These are phyloP conservation scores for Naja naja DNA, from an alignment of 2,113 vertebrate genomes.

Conservation along the genomic window DNA sequence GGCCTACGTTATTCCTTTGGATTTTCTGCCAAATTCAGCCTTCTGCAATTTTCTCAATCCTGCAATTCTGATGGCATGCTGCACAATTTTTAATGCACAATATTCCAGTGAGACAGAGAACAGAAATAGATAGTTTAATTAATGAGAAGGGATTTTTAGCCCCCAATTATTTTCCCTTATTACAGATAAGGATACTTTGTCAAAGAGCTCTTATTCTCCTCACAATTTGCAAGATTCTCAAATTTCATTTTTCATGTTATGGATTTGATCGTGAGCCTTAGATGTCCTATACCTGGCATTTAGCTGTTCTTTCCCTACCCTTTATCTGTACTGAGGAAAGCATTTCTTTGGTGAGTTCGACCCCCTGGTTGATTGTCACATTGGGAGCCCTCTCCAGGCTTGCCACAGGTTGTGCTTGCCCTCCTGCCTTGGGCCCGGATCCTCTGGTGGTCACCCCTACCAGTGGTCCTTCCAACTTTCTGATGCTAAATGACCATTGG, in stretches of 20 bases:
- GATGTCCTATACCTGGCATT: not conserved
- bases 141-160: not conserved
- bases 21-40: not conserved
- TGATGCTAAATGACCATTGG: too few species aligned
- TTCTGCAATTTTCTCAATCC: not conserved
- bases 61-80: not conserved
- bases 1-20: not conserved
- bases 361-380: too few species aligned
- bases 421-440: too few species aligned
- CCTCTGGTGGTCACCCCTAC: too few species aligned
- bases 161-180: not conserved
- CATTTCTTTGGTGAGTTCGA: too few species aligned
- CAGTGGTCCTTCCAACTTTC: too few species aligned
- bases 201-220: not conserved
- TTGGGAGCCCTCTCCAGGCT: too few species aligned
- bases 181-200: not conserved
- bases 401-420: too few species aligned
- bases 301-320: not conserved
- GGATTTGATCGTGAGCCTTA: not conserved
- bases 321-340: not conserved
- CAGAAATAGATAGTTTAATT: not conserved
- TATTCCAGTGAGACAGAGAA: not conserved
- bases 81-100: not conserved
- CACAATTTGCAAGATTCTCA: not conserved
- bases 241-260: not conserved